phyloP scores from a whole-genome alignment of 2,797 vertebrate genomes.

The Macropus fuliginosus region DNA sequence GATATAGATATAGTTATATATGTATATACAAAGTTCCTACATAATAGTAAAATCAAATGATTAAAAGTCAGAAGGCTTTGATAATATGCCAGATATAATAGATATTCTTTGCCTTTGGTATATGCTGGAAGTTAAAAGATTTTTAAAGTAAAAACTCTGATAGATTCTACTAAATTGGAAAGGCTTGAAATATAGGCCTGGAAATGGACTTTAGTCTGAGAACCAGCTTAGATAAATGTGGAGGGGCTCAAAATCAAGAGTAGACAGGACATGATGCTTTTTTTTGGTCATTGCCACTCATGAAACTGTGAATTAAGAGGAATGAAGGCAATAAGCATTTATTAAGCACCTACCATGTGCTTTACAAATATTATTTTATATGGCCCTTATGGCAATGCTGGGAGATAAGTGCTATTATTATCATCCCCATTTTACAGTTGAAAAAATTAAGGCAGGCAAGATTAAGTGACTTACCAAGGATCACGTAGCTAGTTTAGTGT shows the following conservation, averaged over 20 bases:
- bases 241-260: background rate
- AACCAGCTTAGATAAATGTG: background rate
- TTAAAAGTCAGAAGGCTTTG: background rate
- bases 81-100: background rate
- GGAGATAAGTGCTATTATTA: background rate
- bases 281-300: background rate
- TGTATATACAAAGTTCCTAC: background rate
- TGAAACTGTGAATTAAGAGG: background rate
- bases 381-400: background rate
- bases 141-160: background rate
- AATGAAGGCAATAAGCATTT: background rate
- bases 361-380: background rate
- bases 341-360: background rate
- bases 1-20: too few relatives aligned
- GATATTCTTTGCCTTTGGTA: background rate
- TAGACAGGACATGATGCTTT: background rate
- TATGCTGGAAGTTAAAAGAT: background rate
- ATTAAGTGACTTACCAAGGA: background rate
- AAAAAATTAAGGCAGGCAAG: background rate
- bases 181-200: background rate
- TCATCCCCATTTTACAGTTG: background rate
- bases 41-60: background rate
- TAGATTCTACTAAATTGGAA: background rate
- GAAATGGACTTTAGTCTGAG: background rate
- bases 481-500: background rate